Base-by-base conservation (phyloP, 2,797 vertebrate species). In the Sebastes nivosus region DNA sequence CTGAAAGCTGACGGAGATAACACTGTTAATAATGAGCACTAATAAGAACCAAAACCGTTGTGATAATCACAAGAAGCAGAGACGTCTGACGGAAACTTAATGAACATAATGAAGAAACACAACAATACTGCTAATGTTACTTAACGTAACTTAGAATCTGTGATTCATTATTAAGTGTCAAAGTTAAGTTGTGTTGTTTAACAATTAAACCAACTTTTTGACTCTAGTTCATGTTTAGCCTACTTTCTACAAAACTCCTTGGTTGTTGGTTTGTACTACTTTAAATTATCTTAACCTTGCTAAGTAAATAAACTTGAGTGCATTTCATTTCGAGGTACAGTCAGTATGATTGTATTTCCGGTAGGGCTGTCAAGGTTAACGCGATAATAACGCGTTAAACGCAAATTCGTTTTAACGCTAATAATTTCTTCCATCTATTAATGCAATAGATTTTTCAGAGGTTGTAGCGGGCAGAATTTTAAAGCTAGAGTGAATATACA, bases 1-100 rank as follows among this genome's bases (percentile, higher is more conserved):
- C 68, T 30, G 72, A 77, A 83, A 77, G 74, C 46, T 50, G 75
- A 81, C 75, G 82, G 57, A 65, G 67, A 76, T 54, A 61, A 71
- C 27, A 10, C 25, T 32, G 67, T 82, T 74, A 27, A 73, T 72
- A 66, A 82, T 74, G 60, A 68, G 27, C 4, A 8, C 5, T 9
- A 54, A 83, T 80, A 12, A 83, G 27, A 46, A 69, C 20, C 8
- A 34, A n/a, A 73, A 63, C 6, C 1, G 20, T 8, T 4, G 46
- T 16, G 30, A 84, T 71, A 25, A 80, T 84, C 29, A 79, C 64
- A 27, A n/a, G 52, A 34, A 50, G 29, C 22, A 61, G 29, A n/a
- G 34, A 14, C 0, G 6, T 59, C 18, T 30, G 9, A 64, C 30
- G 30, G 52, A 73, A 60, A 61, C 8, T 24, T 34, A 60, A 79